Evolutionary conservation across 1,140 invertebrate species (phyloP).

Genomic region (Calosoma granatense): DNA sequence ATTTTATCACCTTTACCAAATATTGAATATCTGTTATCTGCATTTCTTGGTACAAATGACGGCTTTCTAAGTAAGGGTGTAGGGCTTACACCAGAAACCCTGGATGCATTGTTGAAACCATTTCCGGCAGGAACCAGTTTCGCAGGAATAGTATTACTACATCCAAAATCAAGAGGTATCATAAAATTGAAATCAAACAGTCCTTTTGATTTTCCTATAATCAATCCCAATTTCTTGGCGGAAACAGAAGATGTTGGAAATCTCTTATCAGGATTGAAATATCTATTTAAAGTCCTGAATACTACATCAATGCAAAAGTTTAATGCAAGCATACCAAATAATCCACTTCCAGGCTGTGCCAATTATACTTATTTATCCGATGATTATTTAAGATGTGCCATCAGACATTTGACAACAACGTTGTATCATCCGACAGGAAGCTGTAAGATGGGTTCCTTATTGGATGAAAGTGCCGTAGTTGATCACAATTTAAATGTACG

Average conservation of each 20-base stretch:
- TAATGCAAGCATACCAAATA: conserved; percentile 35
- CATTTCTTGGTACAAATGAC: conserved; percentile 5
- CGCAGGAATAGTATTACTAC: conserved; percentile 44
- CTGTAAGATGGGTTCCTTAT: conserved; percentile 51
- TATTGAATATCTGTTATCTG: conserved; percentile 15
- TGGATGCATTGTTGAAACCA: not conserved
- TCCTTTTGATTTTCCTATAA: conserved; percentile 64
- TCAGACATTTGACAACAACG: conserved; percentile 38
- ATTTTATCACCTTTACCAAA: conserved; percentile 9
- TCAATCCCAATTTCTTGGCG: conserved; percentile 66
- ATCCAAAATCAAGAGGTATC: conserved; percentile 62
- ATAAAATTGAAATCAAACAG: conserved; percentile 55
- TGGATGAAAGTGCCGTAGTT: conserved; percentile 43
- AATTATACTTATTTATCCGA: conserved; percentile 37
- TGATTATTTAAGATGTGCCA: conserved; percentile 47
- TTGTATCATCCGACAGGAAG: conserved; percentile 52
- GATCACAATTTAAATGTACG: conserved; percentile 42
- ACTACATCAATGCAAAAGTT: conserved; percentile 39
- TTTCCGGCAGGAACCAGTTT: conserved; percentile 34
- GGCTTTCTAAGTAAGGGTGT: not conserved
- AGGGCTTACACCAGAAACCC: conserved; percentile 26
- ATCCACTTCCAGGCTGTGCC: conserved; percentile 37
- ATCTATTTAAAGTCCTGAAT: conserved; percentile 33
- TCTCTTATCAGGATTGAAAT: conserved; percentile 39
- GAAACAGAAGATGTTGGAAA: conserved; percentile 44